Conservation (phyloP, 2,888 invertebrate genomes). For the Drosophila prolongata region DNA sequence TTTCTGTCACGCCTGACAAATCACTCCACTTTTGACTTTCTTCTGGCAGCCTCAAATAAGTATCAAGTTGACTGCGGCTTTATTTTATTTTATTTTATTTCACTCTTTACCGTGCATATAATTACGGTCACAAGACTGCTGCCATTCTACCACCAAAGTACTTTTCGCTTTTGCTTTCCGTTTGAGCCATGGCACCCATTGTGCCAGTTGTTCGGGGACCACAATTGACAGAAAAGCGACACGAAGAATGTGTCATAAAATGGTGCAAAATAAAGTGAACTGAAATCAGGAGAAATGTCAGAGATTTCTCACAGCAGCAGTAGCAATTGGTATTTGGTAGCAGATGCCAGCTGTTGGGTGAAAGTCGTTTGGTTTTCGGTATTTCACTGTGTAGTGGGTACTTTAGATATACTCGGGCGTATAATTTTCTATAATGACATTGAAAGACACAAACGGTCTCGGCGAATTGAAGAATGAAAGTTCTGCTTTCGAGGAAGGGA, state of each 20-base stretch:
- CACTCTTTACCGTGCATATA: slow-evolving; percentile 51
- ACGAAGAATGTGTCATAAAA: slow-evolving; percentile 68
- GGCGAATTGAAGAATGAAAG: slow-evolving; percentile 31
- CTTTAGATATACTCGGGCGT: slow-evolving; percentile 21
- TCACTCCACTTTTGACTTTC: slow-evolving; percentile 59
- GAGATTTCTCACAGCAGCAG: slow-evolving; percentile 48
- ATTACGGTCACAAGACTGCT: slow-evolving; percentile 56
- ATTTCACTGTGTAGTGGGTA: slow-evolving; percentile 17
- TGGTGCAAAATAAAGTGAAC: slow-evolving; percentile 55
- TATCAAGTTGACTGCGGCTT: slow-evolving; percentile 36
- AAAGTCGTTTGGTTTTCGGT: slow-evolving; percentile 38
- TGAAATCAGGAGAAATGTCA: slow-evolving; percentile 47
- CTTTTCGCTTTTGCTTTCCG: slow-evolving; percentile 58
- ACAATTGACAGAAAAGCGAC: slow-evolving; percentile 43
- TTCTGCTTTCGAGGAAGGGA: slow-evolving; percentile 11
- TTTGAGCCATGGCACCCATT: slow-evolving; percentile 41
- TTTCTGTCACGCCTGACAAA: slow-evolving; percentile 58
- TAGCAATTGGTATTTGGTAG: slow-evolving; percentile 27
- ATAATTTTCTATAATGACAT: slow-evolving; percentile 42
- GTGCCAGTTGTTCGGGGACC: slow-evolving; percentile 18
- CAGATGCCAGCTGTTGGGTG: slow-evolving; percentile 38
- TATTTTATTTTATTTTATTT: slow-evolving; percentile 9
- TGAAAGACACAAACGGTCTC: slow-evolving; percentile 19
- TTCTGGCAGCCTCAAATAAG: slow-evolving; percentile 42
- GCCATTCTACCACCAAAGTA: slow-evolving; percentile 33